Evolutionary conservation across 2,113 vertebrate genomes (phyloP).

Genomic region (Bos javanicus): DNA sequence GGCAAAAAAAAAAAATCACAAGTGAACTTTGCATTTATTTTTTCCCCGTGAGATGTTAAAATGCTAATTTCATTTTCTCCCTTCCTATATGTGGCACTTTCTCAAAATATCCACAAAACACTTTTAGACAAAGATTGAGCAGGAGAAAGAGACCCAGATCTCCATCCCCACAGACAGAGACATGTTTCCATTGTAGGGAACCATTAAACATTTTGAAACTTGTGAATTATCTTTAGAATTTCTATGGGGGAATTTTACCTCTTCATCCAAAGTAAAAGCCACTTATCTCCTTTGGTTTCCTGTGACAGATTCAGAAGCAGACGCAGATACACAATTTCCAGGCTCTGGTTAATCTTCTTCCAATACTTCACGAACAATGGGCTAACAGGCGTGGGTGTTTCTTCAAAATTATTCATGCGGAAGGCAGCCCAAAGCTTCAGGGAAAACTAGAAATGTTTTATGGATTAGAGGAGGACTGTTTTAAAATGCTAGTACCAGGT

Average conservation of each 20-base stretch:
- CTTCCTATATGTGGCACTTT: constrained; percentile 27
- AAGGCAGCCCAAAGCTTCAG: constrained; percentile 64
- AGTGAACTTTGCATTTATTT: constrained; percentile 4
- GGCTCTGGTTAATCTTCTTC: constrained; percentile 38
- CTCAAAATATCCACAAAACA: constrained; percentile 14
- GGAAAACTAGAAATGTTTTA: constrained; percentile 68
- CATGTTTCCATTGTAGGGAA: neutral
- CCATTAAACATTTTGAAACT: neutral
- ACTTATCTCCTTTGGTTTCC: constrained; percentile 42
- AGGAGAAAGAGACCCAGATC: neutral
- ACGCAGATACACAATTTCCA: constrained; percentile 22
- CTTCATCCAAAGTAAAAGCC: constrained; percentile 59
- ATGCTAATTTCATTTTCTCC: constrained; percentile 66
- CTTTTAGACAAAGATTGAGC: constrained; percentile 24
- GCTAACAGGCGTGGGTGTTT: constrained; percentile 47
- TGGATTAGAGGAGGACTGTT: constrained; percentile 68
- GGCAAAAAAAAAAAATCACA: neutral
- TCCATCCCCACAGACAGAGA: neutral
- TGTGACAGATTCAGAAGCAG: constrained; percentile 22
- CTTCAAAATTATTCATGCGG: constrained; percentile 68
- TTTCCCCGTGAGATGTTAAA: neutral
- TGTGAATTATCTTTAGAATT: constrained; percentile 49
- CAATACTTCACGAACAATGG: constrained; percentile 45
- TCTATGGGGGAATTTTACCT: constrained; percentile 39
- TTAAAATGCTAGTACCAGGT: constrained; percentile 68